Evolutionary conservation across 2,113 vertebrate species (phyloP), one percentile per base, ranked within the genome.

Genomic region (Laticauda laticaudata): DNA sequence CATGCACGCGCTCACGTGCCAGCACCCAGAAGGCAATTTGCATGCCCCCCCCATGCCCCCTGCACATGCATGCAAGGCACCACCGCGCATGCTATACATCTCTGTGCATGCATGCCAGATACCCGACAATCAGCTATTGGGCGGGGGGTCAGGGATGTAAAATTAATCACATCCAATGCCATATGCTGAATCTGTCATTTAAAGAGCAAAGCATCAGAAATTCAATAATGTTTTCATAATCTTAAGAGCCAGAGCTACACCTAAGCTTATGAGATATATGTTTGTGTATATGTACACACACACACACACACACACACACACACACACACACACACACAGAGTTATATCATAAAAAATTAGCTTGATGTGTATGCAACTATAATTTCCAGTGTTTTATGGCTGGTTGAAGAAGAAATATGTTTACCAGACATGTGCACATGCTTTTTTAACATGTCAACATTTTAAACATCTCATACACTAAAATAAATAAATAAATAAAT

Each of bases 161-260:
- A 91, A 86, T 91, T 86, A 91, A 59, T 59, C 43, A 87, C 39
- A 91, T 90, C 85, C 87, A 88, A 43, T 94, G 43, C 34, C 43
- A 90, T 10, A n/a, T 24, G 53, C 3, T 59, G 61, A 93, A 56
- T 59, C 54, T 93, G 53, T 2, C 87, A 5, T 88, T 34, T 89
- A 29, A 61, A 57, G 53, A 92, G 53, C 1, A 69, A 2, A 87
- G 20, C 86, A 26, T 55, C 10, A 87, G 29, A 87, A 55, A 88
- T 53, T 55, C 23, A 95, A 89, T 0, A 94, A 9, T 0, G 29
- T 91, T 94, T 53, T 7, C 92, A 43, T 29, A 9, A 55, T 2
- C 20, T 55, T 0, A 11, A 39, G 29, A 57, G 9, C 4, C 86
- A 92, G 8, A 93, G 29, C 5, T 93, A 51, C 9, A 64, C 87